A percentile compares a stretch with the other conserved stretches of the same genome.
These are phyloP conservation scores for Stegophylla sp. DNA, from an alignment of 2,888 invertebrate species.

Conservation along the genomic window DNA sequence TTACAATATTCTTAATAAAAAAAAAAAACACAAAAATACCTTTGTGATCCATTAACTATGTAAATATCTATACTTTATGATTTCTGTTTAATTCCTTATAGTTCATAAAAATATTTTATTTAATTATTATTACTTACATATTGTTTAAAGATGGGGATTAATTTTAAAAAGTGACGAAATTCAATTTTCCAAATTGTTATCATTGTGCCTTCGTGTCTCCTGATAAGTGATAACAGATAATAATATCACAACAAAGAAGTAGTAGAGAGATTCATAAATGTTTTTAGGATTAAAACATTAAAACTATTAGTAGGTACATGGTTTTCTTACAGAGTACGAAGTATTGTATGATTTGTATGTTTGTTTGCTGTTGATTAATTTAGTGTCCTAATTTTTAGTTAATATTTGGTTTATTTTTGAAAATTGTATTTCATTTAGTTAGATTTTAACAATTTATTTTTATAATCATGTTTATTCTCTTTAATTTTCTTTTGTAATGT, in stretches of 20 bases:
- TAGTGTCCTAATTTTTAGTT: neutral
- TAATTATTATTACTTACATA: too few relatives aligned
- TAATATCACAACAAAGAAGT: neutral
- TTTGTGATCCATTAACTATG: constrained; percentile 43
- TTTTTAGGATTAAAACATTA: too few relatives aligned
- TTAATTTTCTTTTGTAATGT: neutral
- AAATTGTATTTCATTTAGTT: neutral
- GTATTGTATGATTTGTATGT: too few relatives aligned
- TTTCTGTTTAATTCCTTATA: neutral
- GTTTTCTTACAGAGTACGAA: too few relatives aligned
- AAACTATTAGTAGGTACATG: too few relatives aligned
- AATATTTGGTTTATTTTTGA: neutral
- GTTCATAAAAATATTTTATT: neutral
- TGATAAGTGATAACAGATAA: constrained; percentile 35
- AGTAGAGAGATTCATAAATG: too few relatives aligned
- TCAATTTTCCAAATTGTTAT: neutral
- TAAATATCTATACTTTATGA: neutral
- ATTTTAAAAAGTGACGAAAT: constrained; percentile 2
- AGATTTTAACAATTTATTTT: neutral
- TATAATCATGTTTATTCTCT: neutral
- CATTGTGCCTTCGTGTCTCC: constrained; percentile 33
- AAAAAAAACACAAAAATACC: too few relatives aligned
- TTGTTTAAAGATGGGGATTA: too few relatives aligned
- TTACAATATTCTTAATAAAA: neutral
- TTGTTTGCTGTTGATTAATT: neutral